Evolutionary conservation across 2,113 vertebrate species (phyloP), one percentile per base, ranked within the genome.

Genomic region (Piaya cayana): DNA sequence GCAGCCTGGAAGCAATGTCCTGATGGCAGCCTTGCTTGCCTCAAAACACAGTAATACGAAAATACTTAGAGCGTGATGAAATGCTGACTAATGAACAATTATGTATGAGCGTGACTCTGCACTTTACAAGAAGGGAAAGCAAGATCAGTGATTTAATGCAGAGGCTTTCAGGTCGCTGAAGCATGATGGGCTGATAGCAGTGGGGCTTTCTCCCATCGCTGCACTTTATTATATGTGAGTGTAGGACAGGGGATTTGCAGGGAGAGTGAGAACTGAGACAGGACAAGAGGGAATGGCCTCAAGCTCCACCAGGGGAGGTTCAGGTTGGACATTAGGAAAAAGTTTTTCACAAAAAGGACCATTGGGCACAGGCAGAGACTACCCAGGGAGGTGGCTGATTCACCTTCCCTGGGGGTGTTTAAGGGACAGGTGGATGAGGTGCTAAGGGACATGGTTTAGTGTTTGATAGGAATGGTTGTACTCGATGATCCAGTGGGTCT

Each of bases 221-320:
- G 29, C 6, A 5, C 77, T 52, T 9, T 16, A 12, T 12, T 22
- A 7, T 0, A 0, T 17, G 34, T 0, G 29, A 8, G 15, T 13
- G 16, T 9, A 9, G 42, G 69, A 30, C 15, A 10, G 39, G 25
- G 29, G 11, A 6, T 30, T 21, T 26, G 36, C 26, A 12, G 69
- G 39, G 34, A 37, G 9, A 43, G 53, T 1, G 5, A 71, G 15
- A 68, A 53, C 22, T 15, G 53, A 55, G 62, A 56, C 23, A n/a
- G n/a, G n/a, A n/a, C n/a, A n/a, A n/a, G n/a, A n/a, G n/a, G n/a
- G n/a, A n/a, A n/a, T n/a, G n/a, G n/a, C n/a, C n/a, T n/a, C n/a
- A n/a, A n/a, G n/a, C n/a, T n/a, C n/a, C n/a, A n/a, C n/a, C n/a
- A n/a, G n/a, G n/a, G n/a, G n/a, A n/a, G n/a, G n/a, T n/a, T n/a